Percentiles rank a stretch among this genome's conserved stretches.
Evolutionary conservation across 2,797 vertebrate genomes (phyloP).

Genomic region (Oophaga sylvatica): DNA sequence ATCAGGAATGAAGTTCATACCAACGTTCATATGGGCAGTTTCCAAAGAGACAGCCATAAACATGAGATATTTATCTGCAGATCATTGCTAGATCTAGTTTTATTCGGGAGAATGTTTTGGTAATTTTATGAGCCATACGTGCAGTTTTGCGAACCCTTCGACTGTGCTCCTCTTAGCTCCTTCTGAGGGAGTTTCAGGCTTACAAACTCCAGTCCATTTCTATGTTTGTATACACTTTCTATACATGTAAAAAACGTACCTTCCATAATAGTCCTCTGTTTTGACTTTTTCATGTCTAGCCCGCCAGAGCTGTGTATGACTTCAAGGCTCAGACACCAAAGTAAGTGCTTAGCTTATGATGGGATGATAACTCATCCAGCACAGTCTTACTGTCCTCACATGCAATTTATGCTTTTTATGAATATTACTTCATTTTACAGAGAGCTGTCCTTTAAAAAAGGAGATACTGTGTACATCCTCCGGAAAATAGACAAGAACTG

Average conservation of each 20-base stretch:
- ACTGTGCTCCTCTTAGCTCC: too few species aligned
- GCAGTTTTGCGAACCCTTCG: too few species aligned
- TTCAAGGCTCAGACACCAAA: constrained; percentile 99
- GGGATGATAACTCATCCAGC: not conserved
- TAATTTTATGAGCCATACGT: too few species aligned
- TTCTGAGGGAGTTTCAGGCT: too few species aligned
- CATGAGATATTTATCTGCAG: too few species aligned
- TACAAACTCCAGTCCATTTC: too few species aligned
- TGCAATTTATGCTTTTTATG: not conserved
- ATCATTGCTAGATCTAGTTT: too few species aligned
- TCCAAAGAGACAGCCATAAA: too few species aligned
- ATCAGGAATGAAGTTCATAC: too few species aligned
- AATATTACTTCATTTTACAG: constrained; percentile 75
- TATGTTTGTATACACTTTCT: too few species aligned
- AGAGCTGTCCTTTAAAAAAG: constrained; percentile 97
- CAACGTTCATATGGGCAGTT: too few species aligned
- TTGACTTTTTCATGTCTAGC: constrained; percentile 84
- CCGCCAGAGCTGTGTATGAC: constrained; percentile 96
- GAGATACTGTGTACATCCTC: constrained; percentile 94
- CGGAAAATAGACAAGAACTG: constrained; percentile 98
- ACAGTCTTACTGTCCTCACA: not conserved
- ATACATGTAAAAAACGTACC: not conserved
- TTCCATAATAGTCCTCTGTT: not conserved
- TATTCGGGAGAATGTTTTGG: too few species aligned
- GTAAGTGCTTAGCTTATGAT: constrained; percentile 80